Evolutionary conservation across 2,113 vertebrate species (phyloP).

Genomic region (Scartelaos histophorus): DNA sequence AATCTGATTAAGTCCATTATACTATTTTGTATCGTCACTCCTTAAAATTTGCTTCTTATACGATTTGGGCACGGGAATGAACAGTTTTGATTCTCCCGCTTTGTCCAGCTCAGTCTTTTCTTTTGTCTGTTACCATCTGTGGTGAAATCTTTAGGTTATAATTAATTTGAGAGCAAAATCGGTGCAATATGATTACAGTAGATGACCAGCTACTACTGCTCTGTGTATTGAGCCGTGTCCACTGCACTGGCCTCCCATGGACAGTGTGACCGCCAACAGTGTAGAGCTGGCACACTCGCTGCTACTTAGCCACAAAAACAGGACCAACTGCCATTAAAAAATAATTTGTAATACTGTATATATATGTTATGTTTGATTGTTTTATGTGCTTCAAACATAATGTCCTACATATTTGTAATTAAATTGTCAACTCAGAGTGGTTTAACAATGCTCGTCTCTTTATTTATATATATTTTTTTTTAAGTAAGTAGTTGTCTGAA

Average conservation of each 20-base stretch:
- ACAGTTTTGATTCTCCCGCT: too few species aligned
- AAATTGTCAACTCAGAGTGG: too few species aligned
- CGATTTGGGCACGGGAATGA: too few species aligned
- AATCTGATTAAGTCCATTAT: background rate
- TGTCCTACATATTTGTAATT: too few species aligned
- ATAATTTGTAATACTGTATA: too few species aligned
- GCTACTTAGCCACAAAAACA: background rate
- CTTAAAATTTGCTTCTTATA: too few species aligned
- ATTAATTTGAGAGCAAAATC: background rate
- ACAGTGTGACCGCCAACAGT: conserved; percentile 32
- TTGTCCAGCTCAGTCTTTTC: background rate
- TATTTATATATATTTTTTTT: background rate
- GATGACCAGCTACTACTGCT: conserved; percentile 17
- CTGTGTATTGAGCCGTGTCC: conserved; percentile 24
- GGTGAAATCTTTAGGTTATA: background rate
- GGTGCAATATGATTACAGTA: background rate
- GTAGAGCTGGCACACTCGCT: conserved; percentile 20
- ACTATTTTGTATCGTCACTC: too few species aligned
- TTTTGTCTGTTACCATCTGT: background rate
- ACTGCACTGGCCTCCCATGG: conserved; percentile 23
- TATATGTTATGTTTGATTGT: too few species aligned
- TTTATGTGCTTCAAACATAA: too few species aligned
- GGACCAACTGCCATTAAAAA: background rate
- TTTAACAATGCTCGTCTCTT: background rate
- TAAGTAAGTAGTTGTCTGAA: background rate